A percentile compares a stretch with the other conserved stretches of the same genome.
Conservation (phyloP, 1,140 invertebrate genomes). For the Lepidurus couesii region DNA sequence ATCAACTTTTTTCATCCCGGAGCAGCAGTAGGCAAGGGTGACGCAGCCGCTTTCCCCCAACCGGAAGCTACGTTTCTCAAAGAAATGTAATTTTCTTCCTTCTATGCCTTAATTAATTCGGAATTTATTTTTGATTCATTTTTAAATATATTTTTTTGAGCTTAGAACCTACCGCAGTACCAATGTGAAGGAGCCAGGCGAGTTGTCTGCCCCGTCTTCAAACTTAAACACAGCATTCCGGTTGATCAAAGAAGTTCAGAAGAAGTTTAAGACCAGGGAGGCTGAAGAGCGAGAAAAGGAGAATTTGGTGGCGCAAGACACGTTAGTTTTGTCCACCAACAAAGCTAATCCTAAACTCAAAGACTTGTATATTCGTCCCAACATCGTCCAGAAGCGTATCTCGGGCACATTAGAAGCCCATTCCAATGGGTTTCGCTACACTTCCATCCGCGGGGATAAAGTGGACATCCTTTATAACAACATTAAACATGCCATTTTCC, state of each 20-base stretch:
- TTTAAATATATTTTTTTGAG: constrained; percentile 35
- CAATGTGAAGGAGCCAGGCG: constrained; percentile 96
- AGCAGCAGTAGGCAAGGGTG: constrained; percentile 85
- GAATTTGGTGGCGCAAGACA: constrained; percentile 97
- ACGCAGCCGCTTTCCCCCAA: constrained; percentile 81
- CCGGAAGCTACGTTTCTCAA: constrained; percentile 96
- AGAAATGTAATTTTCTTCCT: constrained; percentile 72
- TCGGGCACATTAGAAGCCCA: constrained; percentile 89
- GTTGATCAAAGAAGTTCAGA: constrained; percentile 98
- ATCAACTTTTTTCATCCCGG: constrained; percentile 99
- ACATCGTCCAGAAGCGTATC: constrained; percentile 97
- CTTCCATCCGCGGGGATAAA: constrained; percentile 95
- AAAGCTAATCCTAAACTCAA: constrained; percentile 98
- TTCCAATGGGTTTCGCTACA: constrained; percentile 95
- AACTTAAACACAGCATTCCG: constrained; percentile 96
- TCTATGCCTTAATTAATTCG: neutral
- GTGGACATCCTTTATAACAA: constrained; percentile 99
- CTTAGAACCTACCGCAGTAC: constrained; percentile 92
- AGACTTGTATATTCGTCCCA: constrained; percentile 96
- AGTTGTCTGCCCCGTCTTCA: constrained; percentile 86
- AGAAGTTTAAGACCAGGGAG: constrained; percentile 96
- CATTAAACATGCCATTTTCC: constrained; percentile 99
- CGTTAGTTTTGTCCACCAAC: constrained; percentile 86
- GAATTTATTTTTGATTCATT: neutral
- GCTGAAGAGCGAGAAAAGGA: constrained; percentile 98